These are phyloP conservation scores for Clarias pachynema DNA, from an alignment of 2,797 vertebrate genomes.

Conservation along the genomic window DNA sequence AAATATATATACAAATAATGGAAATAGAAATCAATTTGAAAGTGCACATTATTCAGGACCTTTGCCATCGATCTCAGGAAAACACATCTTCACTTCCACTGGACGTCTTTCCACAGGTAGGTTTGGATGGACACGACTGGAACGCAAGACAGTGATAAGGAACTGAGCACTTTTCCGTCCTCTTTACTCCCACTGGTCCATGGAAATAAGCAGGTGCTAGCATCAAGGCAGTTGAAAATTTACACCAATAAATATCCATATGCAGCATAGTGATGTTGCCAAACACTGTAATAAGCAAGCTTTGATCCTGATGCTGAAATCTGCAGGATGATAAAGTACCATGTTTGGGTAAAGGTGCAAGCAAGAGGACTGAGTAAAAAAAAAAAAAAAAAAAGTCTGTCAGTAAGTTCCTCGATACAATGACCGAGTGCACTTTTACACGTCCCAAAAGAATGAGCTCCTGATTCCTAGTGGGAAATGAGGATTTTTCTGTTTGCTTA, in stretches of 20 bases:
- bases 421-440: slow-evolving; percentile 10
- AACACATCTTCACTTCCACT: slow-evolving; percentile 39
- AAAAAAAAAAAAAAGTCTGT: background rate
- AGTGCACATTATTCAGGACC: slow-evolving; percentile 68
- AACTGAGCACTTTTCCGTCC: slow-evolving; percentile 17
- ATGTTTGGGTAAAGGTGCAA: slow-evolving; percentile 50
- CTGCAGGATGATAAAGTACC: slow-evolving; percentile 63
- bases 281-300: slow-evolving; percentile 42
- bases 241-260: slow-evolving; percentile 36
- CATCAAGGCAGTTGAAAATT: background rate
- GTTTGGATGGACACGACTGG: slow-evolving; percentile 37
- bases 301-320: slow-evolving; percentile 45
- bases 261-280: slow-evolving; percentile 14
- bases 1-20: slow-evolving; percentile 68
- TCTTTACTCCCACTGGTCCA: slow-evolving; percentile 36
- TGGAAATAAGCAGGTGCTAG: slow-evolving; percentile 16
- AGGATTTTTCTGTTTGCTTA: background rate
- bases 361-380: slow-evolving; percentile 25
- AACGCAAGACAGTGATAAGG: slow-evolving; percentile 22
- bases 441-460: background rate
- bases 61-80: slow-evolving; percentile 36
- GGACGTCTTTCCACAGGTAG: slow-evolving; percentile 42
- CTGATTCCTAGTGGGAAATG: background rate
- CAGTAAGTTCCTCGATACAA: background rate
- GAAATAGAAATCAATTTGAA: slow-evolving; percentile 60